Percentiles rank a stretch among this genome's conserved stretches.
Conservation (phyloP, 2,888 invertebrate genomes). For the Kuschelorhynchus macadamiae region DNA sequence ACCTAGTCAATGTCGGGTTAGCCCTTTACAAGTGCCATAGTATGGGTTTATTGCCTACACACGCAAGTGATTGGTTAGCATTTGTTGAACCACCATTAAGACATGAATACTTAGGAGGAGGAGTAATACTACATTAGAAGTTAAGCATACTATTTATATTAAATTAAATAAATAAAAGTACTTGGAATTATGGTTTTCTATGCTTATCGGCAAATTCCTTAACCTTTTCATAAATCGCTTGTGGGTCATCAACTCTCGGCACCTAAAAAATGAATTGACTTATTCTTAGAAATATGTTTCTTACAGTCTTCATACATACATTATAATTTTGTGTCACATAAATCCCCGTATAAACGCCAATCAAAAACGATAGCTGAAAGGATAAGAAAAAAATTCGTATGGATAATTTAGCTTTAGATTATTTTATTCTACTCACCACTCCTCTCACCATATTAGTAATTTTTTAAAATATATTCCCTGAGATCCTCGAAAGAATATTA, state of each 20-base stretch:
- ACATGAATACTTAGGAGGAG: slow-evolving; percentile 89
- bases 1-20: slow-evolving; percentile 90
- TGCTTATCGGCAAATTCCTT: slow-evolving; percentile 80
- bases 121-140: slow-evolving; percentile 75
- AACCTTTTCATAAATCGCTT: slow-evolving; percentile 78
- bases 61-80: slow-evolving; percentile 98
- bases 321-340: slow-evolving; percentile 84
- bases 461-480: background rate
- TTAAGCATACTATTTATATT: slow-evolving; percentile 1
- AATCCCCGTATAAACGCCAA: slow-evolving; percentile 81
- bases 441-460: slow-evolving; percentile 61
- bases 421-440: slow-evolving; percentile 58
- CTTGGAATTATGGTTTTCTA: slow-evolving; percentile 64
- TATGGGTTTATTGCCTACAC: slow-evolving; percentile 96
- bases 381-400: slow-evolving; percentile 68
- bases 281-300: no score
- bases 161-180: slow-evolving; percentile 1
- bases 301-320: slow-evolving; percentile 69
- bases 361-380: slow-evolving; percentile 78
- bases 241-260: slow-evolving; percentile 88
- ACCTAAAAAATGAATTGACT: slow-evolving; percentile 72
- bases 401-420: background rate
- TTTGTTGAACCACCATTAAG: slow-evolving; percentile 93
- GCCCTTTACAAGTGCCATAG: slow-evolving; percentile 98
- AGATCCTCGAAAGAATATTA: no score